Evolutionary conservation across 2,888 invertebrate genomes (phyloP), one percentile per base, ranked within the genome.

Genomic region (Netelia inedita): DNA sequence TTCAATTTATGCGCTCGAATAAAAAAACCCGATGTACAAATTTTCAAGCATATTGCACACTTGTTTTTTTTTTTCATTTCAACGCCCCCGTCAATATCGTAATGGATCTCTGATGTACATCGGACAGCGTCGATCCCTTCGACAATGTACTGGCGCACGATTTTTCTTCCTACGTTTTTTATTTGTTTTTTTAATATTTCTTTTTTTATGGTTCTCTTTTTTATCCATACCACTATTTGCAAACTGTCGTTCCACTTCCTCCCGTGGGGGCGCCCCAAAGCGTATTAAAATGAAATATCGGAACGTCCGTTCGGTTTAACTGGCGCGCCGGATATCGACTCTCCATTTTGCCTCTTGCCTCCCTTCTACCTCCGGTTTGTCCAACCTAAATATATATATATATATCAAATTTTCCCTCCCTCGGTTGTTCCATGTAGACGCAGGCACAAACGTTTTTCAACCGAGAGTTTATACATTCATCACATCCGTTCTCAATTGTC

Each of bases 251-350:
- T 50, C 21, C 61, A 53, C 55, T 74, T 50, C 41, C 57, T 50
- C 74, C 43, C n/a, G 19, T 21, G 66, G 10, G 21, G 65, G 35
- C 41, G 65, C 57, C 69, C 69, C 63, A 75, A 72, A 75, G 71
- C 83, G 69, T 80, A 72, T 80, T 80, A 76, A 80, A 83, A 79
- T 83, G 79, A 80, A 83, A 80, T 83, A 83, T 83, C 79, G 72
- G 72, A 53, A 43, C 61, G 75, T 83, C 83, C 80, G 80, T 83
- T 76, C n/a, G 79, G 79, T 72, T 83, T 83, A 83, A 83, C 76
- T 75, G 82, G 69, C 69, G 50, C 66, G 41, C 65, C 80, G 83
- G 76, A 83, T 80, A 76, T 76, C 83, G 83, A 83, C 71, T 80
- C 72, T 72, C 75, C 83, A 76, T 76, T 75, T 83, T 53, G 66